These are phyloP conservation scores for Brassicogethes aeneus DNA, from an alignment of 2,888 invertebrate genomes.

Conservation along the genomic window DNA sequence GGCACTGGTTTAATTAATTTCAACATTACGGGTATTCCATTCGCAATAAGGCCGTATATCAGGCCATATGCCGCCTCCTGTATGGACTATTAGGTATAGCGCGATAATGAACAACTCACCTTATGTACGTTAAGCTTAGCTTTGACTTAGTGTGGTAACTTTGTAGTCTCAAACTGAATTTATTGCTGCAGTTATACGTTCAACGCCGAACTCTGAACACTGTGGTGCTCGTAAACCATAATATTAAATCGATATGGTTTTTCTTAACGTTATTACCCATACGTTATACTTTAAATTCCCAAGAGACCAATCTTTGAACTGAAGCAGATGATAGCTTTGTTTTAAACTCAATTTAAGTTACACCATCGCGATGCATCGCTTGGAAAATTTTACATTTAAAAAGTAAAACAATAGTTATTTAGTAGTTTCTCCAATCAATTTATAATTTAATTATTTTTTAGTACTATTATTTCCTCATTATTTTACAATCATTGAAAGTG, in stretches of 20 bases:
- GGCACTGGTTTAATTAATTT: slow-evolving; percentile 20
- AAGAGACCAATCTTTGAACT: too few relatives aligned
- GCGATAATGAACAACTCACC: slow-evolving; percentile 30
- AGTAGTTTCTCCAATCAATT: too few relatives aligned
- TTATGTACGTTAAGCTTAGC: slow-evolving; percentile 23
- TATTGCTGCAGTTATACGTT: slow-evolving; percentile 17
- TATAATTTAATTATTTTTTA: too few relatives aligned
- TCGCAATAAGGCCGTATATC: slow-evolving; percentile 16
- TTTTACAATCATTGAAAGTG: too few relatives aligned
- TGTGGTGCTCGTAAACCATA: slow-evolving; percentile 6
- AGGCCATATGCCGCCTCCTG: slow-evolving; percentile 20
- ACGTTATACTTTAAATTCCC: too few relatives aligned
- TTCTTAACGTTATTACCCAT: too few relatives aligned
- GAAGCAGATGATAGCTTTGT: too few relatives aligned
- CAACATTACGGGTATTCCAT: slow-evolving; percentile 16
- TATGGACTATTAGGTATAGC: slow-evolving; percentile 20
- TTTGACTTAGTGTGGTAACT: slow-evolving; percentile 23
- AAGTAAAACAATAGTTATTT: too few relatives aligned
- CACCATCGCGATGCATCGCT: too few relatives aligned
- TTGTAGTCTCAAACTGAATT: slow-evolving; percentile 20
- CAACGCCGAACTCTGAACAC: slow-evolving; percentile 15
- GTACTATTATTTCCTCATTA: too few relatives aligned
- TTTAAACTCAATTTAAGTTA: too few relatives aligned
- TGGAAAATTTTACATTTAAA: too few relatives aligned
- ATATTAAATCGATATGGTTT: slow-evolving; percentile 9